A percentile compares a stretch with the other conserved stretches of the same genome.
Conservation (phyloP, 2,113 vertebrate species). For the Eira barbara region DNA sequence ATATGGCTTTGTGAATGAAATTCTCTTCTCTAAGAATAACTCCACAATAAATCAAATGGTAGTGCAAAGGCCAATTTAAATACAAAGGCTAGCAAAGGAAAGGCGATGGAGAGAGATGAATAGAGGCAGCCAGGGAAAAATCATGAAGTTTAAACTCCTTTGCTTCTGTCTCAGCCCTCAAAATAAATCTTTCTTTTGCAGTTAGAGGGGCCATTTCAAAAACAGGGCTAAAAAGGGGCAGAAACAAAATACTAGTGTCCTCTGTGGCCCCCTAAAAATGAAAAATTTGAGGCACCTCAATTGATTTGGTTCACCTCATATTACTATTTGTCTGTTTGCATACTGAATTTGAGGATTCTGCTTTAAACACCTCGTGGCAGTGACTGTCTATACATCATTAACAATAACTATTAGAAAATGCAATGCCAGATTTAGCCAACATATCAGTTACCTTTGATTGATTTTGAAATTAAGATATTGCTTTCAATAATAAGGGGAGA, state of each 20-base stretch:
- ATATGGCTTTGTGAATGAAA: slow-evolving; percentile 30
- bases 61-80: slow-evolving; percentile 44
- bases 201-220: slow-evolving; percentile 3
- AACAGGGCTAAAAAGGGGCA: background rate
- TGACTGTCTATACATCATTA: background rate
- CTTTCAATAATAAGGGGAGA: slow-evolving; percentile 16
- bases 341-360: background rate
- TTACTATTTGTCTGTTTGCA: slow-evolving; percentile 3
- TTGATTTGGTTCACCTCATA: background rate
- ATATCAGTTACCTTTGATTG: slow-evolving; percentile 36
- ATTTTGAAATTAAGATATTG: slow-evolving; percentile 37
- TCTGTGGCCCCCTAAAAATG: background rate
- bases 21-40: slow-evolving; percentile 36
- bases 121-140: background rate
- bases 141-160: slow-evolving; percentile 28
- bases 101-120: background rate
- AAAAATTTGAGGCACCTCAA: background rate
- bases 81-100: background rate
- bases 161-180: background rate
- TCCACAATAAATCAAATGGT: background rate
- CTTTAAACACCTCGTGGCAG: background rate
- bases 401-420: slow-evolving; percentile 59
- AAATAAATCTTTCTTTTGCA: slow-evolving; percentile 34
- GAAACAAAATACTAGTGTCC: background rate
- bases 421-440: slow-evolving; percentile 6